Evolutionary conservation across 64 coral and sea anemone genomes (phyloP), one percentile per base, ranked within the genome.

Genomic region (Trachythela sp.): DNA sequence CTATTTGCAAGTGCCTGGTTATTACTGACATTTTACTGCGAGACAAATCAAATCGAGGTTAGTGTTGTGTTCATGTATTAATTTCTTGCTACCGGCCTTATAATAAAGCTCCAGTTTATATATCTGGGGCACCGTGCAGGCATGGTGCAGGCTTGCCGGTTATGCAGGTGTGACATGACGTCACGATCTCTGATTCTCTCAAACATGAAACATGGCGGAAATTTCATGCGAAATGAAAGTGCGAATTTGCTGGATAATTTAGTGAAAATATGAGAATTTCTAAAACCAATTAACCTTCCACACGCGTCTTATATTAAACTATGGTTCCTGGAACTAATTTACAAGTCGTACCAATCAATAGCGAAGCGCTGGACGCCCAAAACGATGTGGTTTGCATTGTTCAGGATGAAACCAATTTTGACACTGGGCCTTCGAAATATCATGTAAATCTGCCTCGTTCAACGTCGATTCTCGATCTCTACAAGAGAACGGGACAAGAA

Each of bases 271-370:
- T 80, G 75, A 13, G 33, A 3, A 80, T 29, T 34, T 37, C 2
- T 80, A 80, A 39, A 29, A 18, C 75, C 4, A 30, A 30, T 80
- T 80, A 38, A 80, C 20, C 31, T 36, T 80, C 13, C 15, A 18
- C 31, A 80, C 13, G 33, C 24, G 26, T 6, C 56, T 64, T 64
- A 20, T 9, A 64, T 6, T 80, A 10, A 15, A 35, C 33, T 34
- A 80, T 80, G 75, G 75, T 80, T 39, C 75, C 75, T 80, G 75
- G 75, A 2, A 80, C 75, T 15, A 80, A n/a, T 13, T 30, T 80
- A 13, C 75, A 80, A 80, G 75, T 18, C 0, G 75, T 80, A 0
- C 75, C 75, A 15, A 30, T 80, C 35, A 15, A 35, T 37, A 35
- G 75, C 30, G 75, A 80, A 29, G 13, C 15, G 20, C 30, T 80